Conservation (phyloP, 2,797 vertebrate species). For the Anabacerthia variegaticeps region DNA sequence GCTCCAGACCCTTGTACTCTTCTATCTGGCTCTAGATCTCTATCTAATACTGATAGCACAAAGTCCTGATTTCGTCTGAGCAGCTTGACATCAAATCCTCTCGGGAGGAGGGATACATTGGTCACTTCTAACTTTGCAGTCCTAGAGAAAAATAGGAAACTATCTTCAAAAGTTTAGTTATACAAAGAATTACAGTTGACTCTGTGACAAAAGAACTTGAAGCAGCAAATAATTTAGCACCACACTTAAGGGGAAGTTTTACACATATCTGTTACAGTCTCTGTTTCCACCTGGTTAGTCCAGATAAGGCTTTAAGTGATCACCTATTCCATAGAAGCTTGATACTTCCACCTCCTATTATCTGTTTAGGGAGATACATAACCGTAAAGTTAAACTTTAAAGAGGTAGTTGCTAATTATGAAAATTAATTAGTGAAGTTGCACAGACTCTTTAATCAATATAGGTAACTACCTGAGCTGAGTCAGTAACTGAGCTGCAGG, state of each 20-base stretch:
- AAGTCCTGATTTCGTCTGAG: not conserved
- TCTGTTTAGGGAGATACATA: constrained; percentile 25
- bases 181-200: not conserved
- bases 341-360: constrained; percentile 37
- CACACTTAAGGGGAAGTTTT: constrained; percentile 39
- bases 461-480: constrained; percentile 5
- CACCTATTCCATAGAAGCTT: constrained; percentile 49
- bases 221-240: constrained; percentile 45
- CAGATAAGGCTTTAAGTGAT: constrained; percentile 74
- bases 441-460: not conserved
- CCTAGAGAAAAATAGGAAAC: not conserved
- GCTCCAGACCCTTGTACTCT: not conserved
- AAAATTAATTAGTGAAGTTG: constrained; percentile 50
- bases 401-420: constrained; percentile 43
- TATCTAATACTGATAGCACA: not conserved
- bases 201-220: not conserved
- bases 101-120: not conserved
- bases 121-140: not conserved
- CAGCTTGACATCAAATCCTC: not conserved
- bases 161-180: not conserved
- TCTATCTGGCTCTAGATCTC: not conserved
- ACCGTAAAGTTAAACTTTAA: constrained; percentile 55
- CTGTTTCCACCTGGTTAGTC: constrained; percentile 65
- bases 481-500: constrained; percentile 14
- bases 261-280: constrained; percentile 42